Evolutionary conservation across 1,140 invertebrate species (phyloP), one percentile per base, ranked within the genome.

Genomic region (Magallana angulata): DNA sequence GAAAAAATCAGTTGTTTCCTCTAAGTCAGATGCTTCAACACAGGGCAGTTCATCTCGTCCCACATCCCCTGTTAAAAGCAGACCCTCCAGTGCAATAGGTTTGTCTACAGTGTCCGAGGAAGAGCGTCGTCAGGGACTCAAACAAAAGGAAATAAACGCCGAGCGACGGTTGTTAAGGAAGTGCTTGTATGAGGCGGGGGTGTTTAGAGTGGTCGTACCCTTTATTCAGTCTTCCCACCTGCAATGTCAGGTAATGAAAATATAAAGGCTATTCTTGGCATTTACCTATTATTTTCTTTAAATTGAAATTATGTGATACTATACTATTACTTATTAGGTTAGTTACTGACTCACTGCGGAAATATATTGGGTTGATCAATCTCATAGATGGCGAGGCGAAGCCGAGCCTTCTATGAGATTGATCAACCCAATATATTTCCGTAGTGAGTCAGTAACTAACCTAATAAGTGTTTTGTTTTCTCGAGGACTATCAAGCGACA

Each of bases 151-250:
- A 59, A 84, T 89, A 16, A 85, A 82, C 36, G 87, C 89, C 14
- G 91, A 92, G 62, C 86, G 90, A 83, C 81, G 90, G 80, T 48
- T 90, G n/a, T 58, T 92, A 62, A 87, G 90, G 24, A 90, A 89
- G 85, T 89, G 89, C 87, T 82, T 92, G 60, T 92, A 88, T 89
- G 90, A 92, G 68, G 82, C 88, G 30, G 90, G 87, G 64, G 62
- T 90, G 8, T 89, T 91, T 62, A n/a, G 30, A 30, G 85, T 84
- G 84, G 82, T 91, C 18, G 86, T 85, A 30, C 88, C 91, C 57
- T 90, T 92, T 64, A 62, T 91, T 18, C 59, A 71, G 14, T 88
- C 59, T 68, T 85, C 87, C 24, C 64, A 91, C 56, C 12, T 57
- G 16, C 80, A 88, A n/a, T 85, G 85, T 85, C 85, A 89, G 85